These are phyloP conservation scores for Sebastes diaconus DNA, from an alignment of 2,797 vertebrate genomes.

Conservation along the genomic window DNA sequence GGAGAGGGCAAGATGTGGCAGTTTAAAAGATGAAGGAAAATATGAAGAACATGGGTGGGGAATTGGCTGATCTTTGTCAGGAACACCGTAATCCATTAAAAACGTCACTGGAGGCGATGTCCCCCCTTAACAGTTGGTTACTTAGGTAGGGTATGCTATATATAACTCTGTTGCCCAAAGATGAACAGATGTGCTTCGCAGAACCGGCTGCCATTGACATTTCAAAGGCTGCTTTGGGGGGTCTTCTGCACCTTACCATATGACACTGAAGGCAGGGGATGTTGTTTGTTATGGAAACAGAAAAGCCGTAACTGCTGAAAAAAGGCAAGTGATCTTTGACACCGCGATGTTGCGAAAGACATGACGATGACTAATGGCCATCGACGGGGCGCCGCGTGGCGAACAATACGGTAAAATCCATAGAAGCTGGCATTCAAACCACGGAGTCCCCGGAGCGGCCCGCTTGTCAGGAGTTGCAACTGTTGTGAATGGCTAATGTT, in stretches of 20 bases:
- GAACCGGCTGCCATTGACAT: conserved; percentile 77
- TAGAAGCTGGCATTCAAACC: conserved; percentile 60
- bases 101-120: conserved; percentile 76
- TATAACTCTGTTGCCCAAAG: conserved; percentile 76
- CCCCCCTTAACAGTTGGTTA: conserved; percentile 81
- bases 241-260: conserved; percentile 68
- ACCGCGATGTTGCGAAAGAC: not conserved
- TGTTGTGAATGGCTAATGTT: conserved; percentile 68
- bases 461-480: conserved; percentile 58
- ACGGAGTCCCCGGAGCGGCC: conserved; percentile 28
- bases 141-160: conserved; percentile 79
- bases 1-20: conserved; percentile 18
- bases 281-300: conserved; percentile 62
- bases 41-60: conserved; percentile 59
- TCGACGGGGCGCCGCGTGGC: not conserved
- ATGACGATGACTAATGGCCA: conserved; percentile 52
- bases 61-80: conserved; percentile 74
- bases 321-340: conserved; percentile 48
- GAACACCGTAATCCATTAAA: conserved; percentile 79
- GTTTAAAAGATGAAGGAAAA: conserved; percentile 61
- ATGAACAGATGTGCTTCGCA: conserved; percentile 78
- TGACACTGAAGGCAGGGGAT: conserved; percentile 63
- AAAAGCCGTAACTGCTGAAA: conserved; percentile 42
- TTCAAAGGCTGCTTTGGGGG: conserved; percentile 76
- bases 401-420: conserved; percentile 50